Conservation (phyloP, 1,140 invertebrate genomes). For the Schlechtendalia chinensis region DNA sequence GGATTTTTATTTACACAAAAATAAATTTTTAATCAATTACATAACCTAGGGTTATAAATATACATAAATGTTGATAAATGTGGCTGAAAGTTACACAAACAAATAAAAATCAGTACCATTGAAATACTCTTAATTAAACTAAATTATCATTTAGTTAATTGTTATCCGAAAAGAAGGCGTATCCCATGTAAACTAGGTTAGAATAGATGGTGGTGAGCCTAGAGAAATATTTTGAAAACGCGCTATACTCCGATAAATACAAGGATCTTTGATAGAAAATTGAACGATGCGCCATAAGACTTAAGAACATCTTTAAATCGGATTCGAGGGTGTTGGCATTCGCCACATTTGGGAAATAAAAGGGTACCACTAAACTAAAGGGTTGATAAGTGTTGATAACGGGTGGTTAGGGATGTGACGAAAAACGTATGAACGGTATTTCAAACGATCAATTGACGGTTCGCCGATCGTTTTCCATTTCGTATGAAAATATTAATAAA, state of each 20-base stretch:
- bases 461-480: neutral
- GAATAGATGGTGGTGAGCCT: neutral
- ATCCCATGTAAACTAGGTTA: conserved; percentile 38
- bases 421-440: neutral
- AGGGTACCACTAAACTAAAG: conserved; percentile 11
- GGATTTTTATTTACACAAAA: conserved; percentile 6
- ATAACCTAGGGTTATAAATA: neutral
- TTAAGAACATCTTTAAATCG: neutral
- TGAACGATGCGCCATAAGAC: neutral
- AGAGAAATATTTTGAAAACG: neutral
- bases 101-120: neutral
- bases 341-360: neutral
- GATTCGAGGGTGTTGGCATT: conserved; percentile 32
- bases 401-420: neutral
- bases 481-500: neutral
- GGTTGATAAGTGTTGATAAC: conserved; percentile 48
- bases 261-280: neutral
- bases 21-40: conserved; percentile 9
- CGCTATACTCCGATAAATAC: neutral
- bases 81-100: neutral
- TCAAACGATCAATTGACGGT: neutral
- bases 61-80: too few relatives aligned
- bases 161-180: conserved; percentile 28
- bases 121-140: neutral
- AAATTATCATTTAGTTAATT: conserved; percentile 37